These are phyloP conservation scores for Ashinkailepas kermadecensis DNA, from an alignment of 2,888 invertebrate genomes.

Conservation along the genomic window DNA sequence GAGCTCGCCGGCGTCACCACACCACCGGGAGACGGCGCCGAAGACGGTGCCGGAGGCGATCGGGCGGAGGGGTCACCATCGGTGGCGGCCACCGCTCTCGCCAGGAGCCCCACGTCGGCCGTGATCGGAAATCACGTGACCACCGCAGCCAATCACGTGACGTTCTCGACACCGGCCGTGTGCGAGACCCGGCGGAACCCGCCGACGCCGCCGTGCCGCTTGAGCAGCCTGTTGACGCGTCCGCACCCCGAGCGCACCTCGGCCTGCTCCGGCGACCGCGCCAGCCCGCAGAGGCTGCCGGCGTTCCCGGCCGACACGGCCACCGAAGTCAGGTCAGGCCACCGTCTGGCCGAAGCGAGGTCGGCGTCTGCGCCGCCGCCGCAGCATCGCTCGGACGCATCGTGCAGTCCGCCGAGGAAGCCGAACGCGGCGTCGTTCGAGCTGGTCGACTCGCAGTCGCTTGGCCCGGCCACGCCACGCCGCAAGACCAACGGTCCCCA, in stretches of 20 bases:
- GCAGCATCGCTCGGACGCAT: neutral
- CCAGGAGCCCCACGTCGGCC: no score
- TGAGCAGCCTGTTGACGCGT: neutral
- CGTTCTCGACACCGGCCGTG: neutral
- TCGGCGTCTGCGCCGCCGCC: neutral
- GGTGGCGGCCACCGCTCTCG: no score
- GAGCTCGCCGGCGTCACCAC: slow-evolving; percentile 22
- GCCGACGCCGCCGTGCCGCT: neutral
- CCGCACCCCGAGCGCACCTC: neutral
- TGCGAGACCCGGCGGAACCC: neutral
- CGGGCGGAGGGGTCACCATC: neutral
- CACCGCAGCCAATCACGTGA: slow-evolving; percentile 43
- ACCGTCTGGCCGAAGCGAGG: neutral
- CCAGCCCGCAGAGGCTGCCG: neutral
- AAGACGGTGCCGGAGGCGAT: neutral
- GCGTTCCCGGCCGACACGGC: neutral
- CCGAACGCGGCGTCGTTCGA: neutral
- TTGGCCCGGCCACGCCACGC: slow-evolving; percentile 1
- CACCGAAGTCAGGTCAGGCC: no score
- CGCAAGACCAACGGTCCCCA: neutral
- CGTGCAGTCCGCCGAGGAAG: neutral
- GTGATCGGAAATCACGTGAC: slow-evolving; percentile 36
- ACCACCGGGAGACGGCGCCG: neutral
- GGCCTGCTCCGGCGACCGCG: neutral
- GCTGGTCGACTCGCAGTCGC: slow-evolving; percentile 20